Base-by-base conservation (phyloP, 53 echinoderm and acorn worm species). In the Echinarachnius parma region DNA sequence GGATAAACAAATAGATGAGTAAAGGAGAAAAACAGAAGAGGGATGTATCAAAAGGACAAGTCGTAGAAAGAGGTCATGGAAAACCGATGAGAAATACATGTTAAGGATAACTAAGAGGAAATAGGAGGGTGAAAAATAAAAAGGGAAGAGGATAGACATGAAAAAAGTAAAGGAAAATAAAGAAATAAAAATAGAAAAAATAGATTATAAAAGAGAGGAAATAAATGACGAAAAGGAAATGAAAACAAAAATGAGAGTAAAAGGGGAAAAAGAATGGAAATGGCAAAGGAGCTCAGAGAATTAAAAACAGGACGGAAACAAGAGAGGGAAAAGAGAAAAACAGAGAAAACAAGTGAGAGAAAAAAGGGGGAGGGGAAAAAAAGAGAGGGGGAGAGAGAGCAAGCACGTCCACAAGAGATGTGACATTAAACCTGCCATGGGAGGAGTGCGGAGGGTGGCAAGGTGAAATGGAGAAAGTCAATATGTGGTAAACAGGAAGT, bases 401-500 rank as follows among this genome's bases (percentile, higher is more conserved):
- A 59, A n/a, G n/a, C n/a, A n/a, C n/a, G n/a, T n/a, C n/a, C n/a
- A n/a, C n/a, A n/a, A n/a, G n/a, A n/a, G n/a, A n/a, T n/a, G n/a
- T n/a, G n/a, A n/a, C n/a, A n/a, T n/a, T n/a, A n/a, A n/a, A n/a
- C n/a, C n/a, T n/a, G n/a, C n/a, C n/a, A n/a, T n/a, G n/a, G n/a
- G n/a, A n/a, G n/a, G n/a, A n/a, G n/a, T n/a, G n/a, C n/a, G n/a
- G n/a, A n/a, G n/a, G n/a, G n/a, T n/a, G n/a, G n/a, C n/a, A n/a
- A n/a, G n/a, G n/a, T n/a, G n/a, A n/a, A n/a, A n/a, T n/a, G n/a
- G 32, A 59, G 32, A n/a, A 5, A 4, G 3, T 59, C 5, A 21
- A 23, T 5, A 62, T 34, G 23, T 48, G 61, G 23, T 72, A 72
- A 72, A 72, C 74, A 72, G 74, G 74, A 72, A 72, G 21, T 25